Percentiles rank a stretch among this genome's conserved stretches.
Conservation (phyloP, 2,797 vertebrate species). For the Neomorphus geoffroyi region DNA sequence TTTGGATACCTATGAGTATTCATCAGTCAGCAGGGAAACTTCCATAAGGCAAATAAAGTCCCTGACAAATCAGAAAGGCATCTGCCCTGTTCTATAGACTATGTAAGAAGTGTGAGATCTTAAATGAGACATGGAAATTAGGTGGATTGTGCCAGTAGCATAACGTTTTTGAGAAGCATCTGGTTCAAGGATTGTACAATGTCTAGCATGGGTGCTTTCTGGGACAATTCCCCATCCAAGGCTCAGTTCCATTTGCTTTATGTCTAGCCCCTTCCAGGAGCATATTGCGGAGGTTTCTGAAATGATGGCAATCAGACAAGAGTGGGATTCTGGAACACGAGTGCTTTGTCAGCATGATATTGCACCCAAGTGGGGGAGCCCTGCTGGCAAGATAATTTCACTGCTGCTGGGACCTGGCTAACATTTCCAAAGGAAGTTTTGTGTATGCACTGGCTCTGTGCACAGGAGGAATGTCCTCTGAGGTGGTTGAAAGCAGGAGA, state of each 20-base stretch:
- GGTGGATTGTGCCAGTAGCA: neutral
- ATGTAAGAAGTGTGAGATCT: neutral
- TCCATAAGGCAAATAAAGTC: neutral
- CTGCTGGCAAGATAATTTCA: neutral
- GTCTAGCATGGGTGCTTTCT: conserved; percentile 1
- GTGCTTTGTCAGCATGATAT: neutral
- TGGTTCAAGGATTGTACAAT: neutral
- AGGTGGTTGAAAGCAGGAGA: neutral
- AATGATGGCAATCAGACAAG: neutral
- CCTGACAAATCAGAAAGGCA: conserved; percentile 3
- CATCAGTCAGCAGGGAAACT: conserved; percentile 4
- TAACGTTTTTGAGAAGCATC: neutral
- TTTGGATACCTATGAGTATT: neutral
- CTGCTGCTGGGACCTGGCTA: conserved; percentile 12
- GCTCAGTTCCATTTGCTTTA: neutral
- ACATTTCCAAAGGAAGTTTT: neutral
- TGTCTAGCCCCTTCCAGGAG: neutral
- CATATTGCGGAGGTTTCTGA: neutral
- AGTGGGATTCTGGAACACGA: neutral
- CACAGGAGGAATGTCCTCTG: neutral
- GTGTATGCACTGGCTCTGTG: neutral
- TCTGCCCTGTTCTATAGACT: neutral
- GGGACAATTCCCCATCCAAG: neutral
- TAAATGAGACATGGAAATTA: neutral
- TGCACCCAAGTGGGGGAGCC: neutral